A percentile compares a stretch with the other conserved stretches of the same genome.
phyloP scores from a whole-genome alignment of 1,140 invertebrate genomes.

The Pseudomyrmex dendroicus region DNA sequence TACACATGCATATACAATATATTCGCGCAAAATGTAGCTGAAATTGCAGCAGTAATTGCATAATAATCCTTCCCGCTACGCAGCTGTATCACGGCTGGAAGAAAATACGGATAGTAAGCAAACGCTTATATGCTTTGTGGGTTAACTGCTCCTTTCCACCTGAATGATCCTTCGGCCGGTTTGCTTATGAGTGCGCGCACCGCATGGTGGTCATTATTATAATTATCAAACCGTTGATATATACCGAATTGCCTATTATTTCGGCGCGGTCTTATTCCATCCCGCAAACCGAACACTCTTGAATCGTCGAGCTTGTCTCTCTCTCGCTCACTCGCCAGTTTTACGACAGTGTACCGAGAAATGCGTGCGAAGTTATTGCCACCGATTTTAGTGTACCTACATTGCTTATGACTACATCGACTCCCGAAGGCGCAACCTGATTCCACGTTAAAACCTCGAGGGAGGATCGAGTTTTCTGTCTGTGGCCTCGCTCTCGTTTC shows the following conservation, averaged over 20 bases:
- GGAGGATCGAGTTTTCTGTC: conserved; percentile 59
- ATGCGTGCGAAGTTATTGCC: conserved; percentile 78
- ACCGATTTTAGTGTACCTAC: conserved; percentile 75
- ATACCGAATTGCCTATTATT: conserved; percentile 76
- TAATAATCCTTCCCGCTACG: conserved; percentile 77
- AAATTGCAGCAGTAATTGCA: conserved; percentile 83
- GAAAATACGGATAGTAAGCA: conserved; percentile 76
- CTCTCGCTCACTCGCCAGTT: conserved; percentile 49
- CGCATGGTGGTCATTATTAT: conserved; percentile 78
- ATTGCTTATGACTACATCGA: conserved; percentile 78
- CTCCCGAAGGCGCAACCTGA: conserved; percentile 51
- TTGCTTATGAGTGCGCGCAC: conserved; percentile 56
- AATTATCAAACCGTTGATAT: conserved; percentile 79
- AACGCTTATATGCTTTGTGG: conserved; percentile 73
- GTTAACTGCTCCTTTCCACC: conserved; percentile 70
- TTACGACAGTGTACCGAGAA: conserved; percentile 71
- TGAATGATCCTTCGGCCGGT: conserved; percentile 49
- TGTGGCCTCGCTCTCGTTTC: conserved; percentile 60
- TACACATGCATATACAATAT: not conserved
- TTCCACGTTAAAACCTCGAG: conserved; percentile 9
- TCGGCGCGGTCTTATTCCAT: conserved; percentile 26
- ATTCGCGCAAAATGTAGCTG: conserved; percentile 73
- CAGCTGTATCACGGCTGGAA: conserved; percentile 67
- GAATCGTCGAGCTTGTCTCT: conserved; percentile 1
- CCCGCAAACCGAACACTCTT: not conserved